Conservation (phyloP, 92 coral and sea anemone species). For the Scolanthus callimorphus region DNA sequence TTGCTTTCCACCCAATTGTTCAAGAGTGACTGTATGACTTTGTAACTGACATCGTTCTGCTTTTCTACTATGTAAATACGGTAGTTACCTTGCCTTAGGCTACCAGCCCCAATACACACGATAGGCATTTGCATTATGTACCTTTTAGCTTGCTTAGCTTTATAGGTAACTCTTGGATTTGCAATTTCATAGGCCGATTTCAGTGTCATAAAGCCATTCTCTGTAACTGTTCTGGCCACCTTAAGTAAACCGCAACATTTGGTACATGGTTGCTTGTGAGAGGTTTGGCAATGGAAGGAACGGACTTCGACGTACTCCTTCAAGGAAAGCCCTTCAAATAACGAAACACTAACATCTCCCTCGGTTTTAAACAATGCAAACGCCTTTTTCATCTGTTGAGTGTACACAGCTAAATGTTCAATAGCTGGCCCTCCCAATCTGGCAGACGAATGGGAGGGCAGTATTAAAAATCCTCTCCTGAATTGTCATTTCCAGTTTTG, state of each 20-base stretch:
- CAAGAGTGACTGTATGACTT: slow-evolving; percentile 21
- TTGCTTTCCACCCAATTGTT: slow-evolving; percentile 22
- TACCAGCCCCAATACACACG: slow-evolving; percentile 4
- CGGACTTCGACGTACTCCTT: slow-evolving; percentile 14
- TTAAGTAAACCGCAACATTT: slow-evolving; percentile 23
- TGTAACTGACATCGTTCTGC: slow-evolving; percentile 3
- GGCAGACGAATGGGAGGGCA: too few relatives aligned
- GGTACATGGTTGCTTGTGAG: slow-evolving; percentile 16
- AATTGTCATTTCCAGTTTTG: too few relatives aligned
- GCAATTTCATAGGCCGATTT: slow-evolving; percentile 35
- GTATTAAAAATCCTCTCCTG: too few relatives aligned
- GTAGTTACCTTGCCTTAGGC: not conserved
- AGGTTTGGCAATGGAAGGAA: slow-evolving; percentile 8
- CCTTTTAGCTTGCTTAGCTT: slow-evolving; percentile 6
- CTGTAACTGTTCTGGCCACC: slow-evolving; percentile 21
- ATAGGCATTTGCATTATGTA: slow-evolving; percentile 12
- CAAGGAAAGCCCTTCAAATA: slow-evolving; percentile 19
- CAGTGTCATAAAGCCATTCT: slow-evolving; percentile 21
- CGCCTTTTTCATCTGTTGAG: too few relatives aligned
- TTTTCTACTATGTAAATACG: slow-evolving; percentile 11
- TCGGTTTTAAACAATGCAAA: too few relatives aligned
- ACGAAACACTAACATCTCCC: slow-evolving; percentile 19
- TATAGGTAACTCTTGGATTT: slow-evolving; percentile 18
- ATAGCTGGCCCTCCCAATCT: too few relatives aligned
- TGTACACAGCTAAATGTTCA: too few relatives aligned